A percentile compares a stretch with the other conserved stretches of the same genome.
Conservation (phyloP, 1,140 invertebrate species). For the Pachypsylla venusta region DNA sequence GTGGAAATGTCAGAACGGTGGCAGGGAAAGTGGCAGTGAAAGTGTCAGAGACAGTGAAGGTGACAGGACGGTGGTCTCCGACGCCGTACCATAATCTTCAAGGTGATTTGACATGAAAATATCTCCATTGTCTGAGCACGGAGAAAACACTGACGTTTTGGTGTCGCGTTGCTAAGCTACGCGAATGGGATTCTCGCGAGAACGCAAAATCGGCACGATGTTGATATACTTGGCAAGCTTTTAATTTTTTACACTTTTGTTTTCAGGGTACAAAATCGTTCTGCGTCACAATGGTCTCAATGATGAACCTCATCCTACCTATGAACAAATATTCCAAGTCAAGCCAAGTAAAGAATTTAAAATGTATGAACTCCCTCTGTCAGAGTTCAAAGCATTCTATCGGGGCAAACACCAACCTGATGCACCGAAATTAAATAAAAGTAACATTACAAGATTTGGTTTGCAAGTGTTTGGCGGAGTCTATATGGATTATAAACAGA, state of each 20-base stretch:
- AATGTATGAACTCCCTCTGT: conserved; percentile 35
- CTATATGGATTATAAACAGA: conserved; percentile 45
- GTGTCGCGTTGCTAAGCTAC: no score
- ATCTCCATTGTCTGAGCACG: no score
- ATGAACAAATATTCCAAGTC: conserved; percentile 47
- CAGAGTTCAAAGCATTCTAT: conserved; percentile 45
- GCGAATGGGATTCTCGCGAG: no score
- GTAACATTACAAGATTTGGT: conserved; percentile 44
- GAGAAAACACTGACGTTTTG: no score
- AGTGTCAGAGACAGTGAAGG: no score
- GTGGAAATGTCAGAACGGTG: no score
- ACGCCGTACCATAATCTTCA: no score
- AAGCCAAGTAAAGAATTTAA: conserved; percentile 36
- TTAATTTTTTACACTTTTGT: not conserved
- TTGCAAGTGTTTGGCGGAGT: conserved; percentile 54
- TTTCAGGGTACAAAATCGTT: conserved; percentile 40
- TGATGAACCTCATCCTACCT: conserved; percentile 38
- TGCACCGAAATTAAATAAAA: conserved; percentile 35
- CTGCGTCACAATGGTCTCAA: conserved; percentile 40
- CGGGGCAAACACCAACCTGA: conserved; percentile 40
- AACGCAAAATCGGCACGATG: no score
- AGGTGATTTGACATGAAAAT: no score
- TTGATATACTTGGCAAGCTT: no score
- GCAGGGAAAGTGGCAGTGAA: no score
- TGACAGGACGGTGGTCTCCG: no score